Percentiles rank a stretch among this genome's conserved stretches.
These are phyloP conservation scores for Knipowitschia caucasica DNA, from an alignment of 2,797 vertebrate genomes.

Conservation along the genomic window DNA sequence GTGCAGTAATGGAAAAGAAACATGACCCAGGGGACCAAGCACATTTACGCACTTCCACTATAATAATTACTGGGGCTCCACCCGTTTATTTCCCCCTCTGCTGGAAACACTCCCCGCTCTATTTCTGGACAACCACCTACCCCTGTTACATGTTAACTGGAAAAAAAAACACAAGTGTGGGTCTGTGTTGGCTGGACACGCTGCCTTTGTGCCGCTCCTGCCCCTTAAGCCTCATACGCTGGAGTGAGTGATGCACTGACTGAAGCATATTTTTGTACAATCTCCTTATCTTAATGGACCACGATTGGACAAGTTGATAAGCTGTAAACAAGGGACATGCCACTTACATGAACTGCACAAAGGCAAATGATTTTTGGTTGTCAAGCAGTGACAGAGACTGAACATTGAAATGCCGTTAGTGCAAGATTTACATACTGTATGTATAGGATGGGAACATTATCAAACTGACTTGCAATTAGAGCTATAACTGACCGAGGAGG, in stretches of 20 bases:
- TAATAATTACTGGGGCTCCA: slow-evolving; percentile 46
- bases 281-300: slow-evolving; percentile 1
- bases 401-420: no score
- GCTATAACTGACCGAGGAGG: no score
- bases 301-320: neutral
- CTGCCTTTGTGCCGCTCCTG: slow-evolving; percentile 2
- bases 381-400: no score
- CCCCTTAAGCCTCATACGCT: neutral
- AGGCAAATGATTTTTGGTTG: neutral
- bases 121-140: slow-evolving; percentile 37
- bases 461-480: no score
- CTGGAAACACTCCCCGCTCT: slow-evolving; percentile 44
- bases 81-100: slow-evolving; percentile 40
- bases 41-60: slow-evolving; percentile 42
- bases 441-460: no score
- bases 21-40: slow-evolving; percentile 41
- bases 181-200: slow-evolving; percentile 9
- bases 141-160: slow-evolving; percentile 25
- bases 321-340: neutral
- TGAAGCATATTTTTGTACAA: neutral
- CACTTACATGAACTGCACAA: neutral
- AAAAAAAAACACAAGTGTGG: slow-evolving; percentile 23
- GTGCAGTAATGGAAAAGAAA: slow-evolving; percentile 51
- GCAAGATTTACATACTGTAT: no score
- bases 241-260: neutral